Evolutionary conservation across 1,140 invertebrate genomes (phyloP).

Genomic region (Diachasmimorpha longicaudata): DNA sequence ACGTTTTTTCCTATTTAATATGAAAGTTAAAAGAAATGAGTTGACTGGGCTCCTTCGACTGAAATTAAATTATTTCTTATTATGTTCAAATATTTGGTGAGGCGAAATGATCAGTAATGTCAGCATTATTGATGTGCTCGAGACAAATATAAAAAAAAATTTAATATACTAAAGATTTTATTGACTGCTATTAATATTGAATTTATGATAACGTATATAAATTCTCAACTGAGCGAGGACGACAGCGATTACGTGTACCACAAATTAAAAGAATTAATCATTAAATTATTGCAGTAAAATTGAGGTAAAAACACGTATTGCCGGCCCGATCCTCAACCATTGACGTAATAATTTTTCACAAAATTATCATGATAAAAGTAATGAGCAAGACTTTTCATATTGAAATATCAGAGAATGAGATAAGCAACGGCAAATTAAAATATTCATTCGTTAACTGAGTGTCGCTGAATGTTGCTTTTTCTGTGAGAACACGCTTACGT

Average conservation of each 20-base stretch:
- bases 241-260: not conserved
- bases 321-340: no score
- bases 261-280: not conserved
- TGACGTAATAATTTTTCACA: not conserved
- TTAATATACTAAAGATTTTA: not conserved
- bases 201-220: not conserved
- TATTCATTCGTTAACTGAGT: not conserved
- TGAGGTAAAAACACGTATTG: not conserved
- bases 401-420: not conserved
- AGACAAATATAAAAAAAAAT: not conserved
- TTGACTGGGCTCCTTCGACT: not conserved
- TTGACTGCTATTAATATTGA: not conserved
- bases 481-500: slow-evolving; percentile 59
- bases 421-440: not conserved
- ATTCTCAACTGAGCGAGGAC: not conserved
- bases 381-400: not conserved
- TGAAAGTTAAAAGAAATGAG: not conserved
- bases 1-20: not conserved
- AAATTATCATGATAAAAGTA: not conserved
- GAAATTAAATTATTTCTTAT: not conserved
- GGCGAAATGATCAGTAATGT: not conserved
- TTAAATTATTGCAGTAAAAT: not conserved
- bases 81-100: not conserved
- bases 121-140: not conserved
- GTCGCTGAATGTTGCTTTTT: slow-evolving; percentile 53